These are phyloP conservation scores for Thera obeliscata DNA, from an alignment of 2,888 invertebrate species.

Conservation along the genomic window DNA sequence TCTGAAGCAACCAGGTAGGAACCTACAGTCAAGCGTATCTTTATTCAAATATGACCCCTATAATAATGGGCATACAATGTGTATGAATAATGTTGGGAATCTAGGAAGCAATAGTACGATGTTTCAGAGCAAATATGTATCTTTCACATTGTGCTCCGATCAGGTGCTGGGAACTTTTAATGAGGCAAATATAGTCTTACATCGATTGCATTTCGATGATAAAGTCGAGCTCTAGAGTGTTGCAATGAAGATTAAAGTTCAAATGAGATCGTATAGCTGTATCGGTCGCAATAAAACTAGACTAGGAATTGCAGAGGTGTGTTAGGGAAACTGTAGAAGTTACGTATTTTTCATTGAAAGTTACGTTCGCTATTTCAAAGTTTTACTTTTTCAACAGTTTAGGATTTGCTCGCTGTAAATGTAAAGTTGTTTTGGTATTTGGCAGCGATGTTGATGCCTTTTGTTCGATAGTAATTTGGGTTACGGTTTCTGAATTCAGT, in stretches of 20 bases:
- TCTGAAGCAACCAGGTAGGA: constrained; percentile 38
- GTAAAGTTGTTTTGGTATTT: constrained; percentile 27
- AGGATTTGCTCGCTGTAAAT: constrained; percentile 26
- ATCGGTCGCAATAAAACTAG: constrained; percentile 32
- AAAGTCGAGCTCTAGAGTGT: constrained; percentile 33
- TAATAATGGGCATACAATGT: constrained; percentile 7
- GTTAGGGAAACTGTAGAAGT: constrained; percentile 29
- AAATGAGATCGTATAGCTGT: constrained; percentile 35
- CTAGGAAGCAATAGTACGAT: constrained; percentile 14
- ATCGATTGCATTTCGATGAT: constrained; percentile 47
- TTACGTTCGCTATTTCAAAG: constrained; percentile 29
- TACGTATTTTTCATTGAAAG: constrained; percentile 34
- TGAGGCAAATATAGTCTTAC: constrained; percentile 54
- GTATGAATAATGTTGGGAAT: constrained; percentile 3
- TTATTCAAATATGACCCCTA: constrained; percentile 21
- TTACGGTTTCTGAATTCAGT: constrained; percentile 29
- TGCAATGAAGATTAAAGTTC: constrained; percentile 40
- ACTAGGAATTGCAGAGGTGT: constrained; percentile 28
- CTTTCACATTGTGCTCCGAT: constrained; percentile 36
- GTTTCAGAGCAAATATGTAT: constrained; percentile 25
- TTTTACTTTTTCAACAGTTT: constrained; percentile 30
- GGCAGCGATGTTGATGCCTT: constrained; percentile 22
- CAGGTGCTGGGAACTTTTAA: constrained; percentile 59
- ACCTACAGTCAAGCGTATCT: constrained; percentile 26
- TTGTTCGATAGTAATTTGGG: constrained; percentile 26